Evolutionary conservation across 2,888 invertebrate species (phyloP).

Genomic region (Epinotia ramella): DNA sequence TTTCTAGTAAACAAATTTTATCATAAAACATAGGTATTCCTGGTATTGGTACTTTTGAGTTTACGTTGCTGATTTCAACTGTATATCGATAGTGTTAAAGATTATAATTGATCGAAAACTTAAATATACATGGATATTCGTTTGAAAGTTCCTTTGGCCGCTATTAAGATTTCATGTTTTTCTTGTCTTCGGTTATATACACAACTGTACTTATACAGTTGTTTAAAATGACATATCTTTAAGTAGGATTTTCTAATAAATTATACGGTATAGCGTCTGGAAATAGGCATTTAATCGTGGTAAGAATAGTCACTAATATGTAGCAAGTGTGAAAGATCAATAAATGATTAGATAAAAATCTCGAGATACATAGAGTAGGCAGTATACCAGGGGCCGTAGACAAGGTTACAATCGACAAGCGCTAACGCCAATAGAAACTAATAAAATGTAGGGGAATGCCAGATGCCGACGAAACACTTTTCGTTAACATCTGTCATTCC

Average conservation of each 20-base stretch:
- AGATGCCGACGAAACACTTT: too few relatives aligned
- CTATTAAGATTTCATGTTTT: not conserved
- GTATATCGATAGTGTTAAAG: not conserved
- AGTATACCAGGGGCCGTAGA: too few relatives aligned
- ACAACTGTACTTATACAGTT: not conserved
- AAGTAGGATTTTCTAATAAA: constrained; percentile 21
- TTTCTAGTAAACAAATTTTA: constrained; percentile 41
- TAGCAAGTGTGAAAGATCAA: not conserved
- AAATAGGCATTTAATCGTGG: not conserved
- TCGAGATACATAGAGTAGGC: too few relatives aligned
- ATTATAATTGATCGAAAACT: not conserved
- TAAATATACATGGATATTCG: not conserved
- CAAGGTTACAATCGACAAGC: too few relatives aligned
- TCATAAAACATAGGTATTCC: constrained; percentile 18
- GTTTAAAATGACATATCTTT: constrained; percentile 31
- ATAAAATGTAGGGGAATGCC: too few relatives aligned
- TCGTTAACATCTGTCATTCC: too few relatives aligned
- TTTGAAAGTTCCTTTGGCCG: not conserved
- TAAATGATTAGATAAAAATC: not conserved
- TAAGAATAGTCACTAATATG: not conserved
- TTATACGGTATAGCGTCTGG: not conserved
- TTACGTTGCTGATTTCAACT: constrained; percentile 1
- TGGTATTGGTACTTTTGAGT: not conserved
- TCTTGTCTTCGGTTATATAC: not conserved
- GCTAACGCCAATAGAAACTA: too few relatives aligned